Conservation (phyloP, 2,888 invertebrate genomes). For the Zonitis immaculata region DNA sequence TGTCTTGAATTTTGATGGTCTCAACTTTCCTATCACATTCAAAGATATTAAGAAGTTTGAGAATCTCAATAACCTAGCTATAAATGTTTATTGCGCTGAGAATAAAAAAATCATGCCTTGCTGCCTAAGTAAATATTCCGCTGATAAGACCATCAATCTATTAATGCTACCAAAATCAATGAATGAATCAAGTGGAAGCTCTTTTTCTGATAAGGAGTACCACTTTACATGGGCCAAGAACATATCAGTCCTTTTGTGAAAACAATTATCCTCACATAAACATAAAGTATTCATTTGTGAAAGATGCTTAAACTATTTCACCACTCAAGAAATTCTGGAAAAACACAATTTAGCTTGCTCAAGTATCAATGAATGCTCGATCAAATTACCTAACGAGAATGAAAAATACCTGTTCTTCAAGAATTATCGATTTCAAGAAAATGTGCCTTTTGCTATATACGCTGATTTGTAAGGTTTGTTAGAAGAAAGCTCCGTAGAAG, state of each 20-base stretch:
- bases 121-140: slow-evolving; percentile 12
- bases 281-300: slow-evolving; percentile 14
- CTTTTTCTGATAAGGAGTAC: too few relatives aligned
- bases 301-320: slow-evolving; percentile 21
- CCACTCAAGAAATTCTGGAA: slow-evolving; percentile 2
- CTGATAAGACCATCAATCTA: slow-evolving; percentile 16
- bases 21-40: slow-evolving; percentile 26
- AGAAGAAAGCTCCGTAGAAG: not conserved
- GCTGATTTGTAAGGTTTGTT: slow-evolving; percentile 22
- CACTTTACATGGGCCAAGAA: slow-evolving; percentile 25
- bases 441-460: slow-evolving; percentile 19
- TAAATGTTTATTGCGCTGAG: slow-evolving; percentile 23
- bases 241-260: slow-evolving; percentile 14
- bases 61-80: slow-evolving; percentile 25
- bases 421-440: slow-evolving; percentile 12
- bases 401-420: slow-evolving; percentile 13
- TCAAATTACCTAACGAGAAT: slow-evolving; percentile 12
- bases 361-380: slow-evolving; percentile 9
- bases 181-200: too few relatives aligned
- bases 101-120: not conserved
- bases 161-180: slow-evolving; percentile 11
- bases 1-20: slow-evolving; percentile 25
- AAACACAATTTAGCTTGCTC: slow-evolving; percentile 10
- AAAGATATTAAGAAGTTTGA: slow-evolving; percentile 22
- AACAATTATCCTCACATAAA: slow-evolving; percentile 10